Evolutionary conservation across 2,888 invertebrate species (phyloP), one percentile per base, ranked within the genome.

Genomic region (Loripinus fragilis): DNA sequence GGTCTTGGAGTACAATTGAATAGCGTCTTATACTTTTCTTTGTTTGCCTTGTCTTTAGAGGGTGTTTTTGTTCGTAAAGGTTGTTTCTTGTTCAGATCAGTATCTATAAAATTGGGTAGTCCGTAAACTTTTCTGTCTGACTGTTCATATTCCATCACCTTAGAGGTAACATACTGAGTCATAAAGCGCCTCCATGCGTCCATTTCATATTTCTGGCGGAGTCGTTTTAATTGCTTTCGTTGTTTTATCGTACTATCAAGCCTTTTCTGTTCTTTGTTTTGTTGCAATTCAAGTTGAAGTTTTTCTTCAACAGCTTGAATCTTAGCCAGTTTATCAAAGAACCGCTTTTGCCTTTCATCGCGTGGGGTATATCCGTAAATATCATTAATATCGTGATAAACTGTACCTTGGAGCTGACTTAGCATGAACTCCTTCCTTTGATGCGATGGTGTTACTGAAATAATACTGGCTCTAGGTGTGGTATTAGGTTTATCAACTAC

Each of bases 151-250:
- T 89, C 89, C 1, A 91, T 76, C 20, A 89, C 86, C n/a, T 89
- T 85, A 67, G 86, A 84, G 42, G 91, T 91, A 41, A 91, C 90
- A 73, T 91, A 91, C 75, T 91, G 91, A 8, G 88, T 89, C 73
- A 88, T 87, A 80, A 90, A 91, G 12, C 91, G 85, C n/a, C 86
- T 80, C 83, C 85, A 84, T 66, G 90, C 87, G 45, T 88, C 86
- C 25, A 87, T 83, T 55, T 89, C 86, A 65, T 88, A 90, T 71
- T 87, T 86, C 60, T 86, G 81, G 7, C 90, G 76, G 15, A 89
- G 55, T 25, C 80, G 80, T 66, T 82, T 78, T 5, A 89, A 74
- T 50, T 91, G 85, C 15, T 80, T 77, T 20, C 78, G 65, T 68
- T 87, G 86, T 38, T 80, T 52, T 35, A 76, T 74, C 68, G 81